Base-by-base conservation (phyloP, 2,113 vertebrate genomes). In the Hydropotes inermis region DNA sequence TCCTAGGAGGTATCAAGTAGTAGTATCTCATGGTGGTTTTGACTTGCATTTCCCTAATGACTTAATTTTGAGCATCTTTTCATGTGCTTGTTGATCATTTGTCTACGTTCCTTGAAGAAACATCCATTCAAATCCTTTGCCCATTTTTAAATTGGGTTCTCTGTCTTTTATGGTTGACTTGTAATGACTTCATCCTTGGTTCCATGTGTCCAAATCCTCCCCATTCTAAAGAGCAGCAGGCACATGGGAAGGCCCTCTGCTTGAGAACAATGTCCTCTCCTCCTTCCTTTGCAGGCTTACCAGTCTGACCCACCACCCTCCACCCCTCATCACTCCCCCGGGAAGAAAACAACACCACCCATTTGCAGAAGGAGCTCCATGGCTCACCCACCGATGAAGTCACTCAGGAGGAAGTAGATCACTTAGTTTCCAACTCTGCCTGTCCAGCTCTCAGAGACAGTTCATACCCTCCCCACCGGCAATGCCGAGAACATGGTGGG, bases 51-150 rank as follows among this genome's bases (percentile, higher is more conserved):
- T 97, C 61, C 39, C 50, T 87, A 50, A 61, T 54, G 70, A 67
- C 55, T 74, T 39, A 67, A 78, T 1, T 10, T 10, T 30, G 74
- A 90, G 16, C 64, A 76, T 43, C 54, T 91, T 91, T 67, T 81
- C 58, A 36, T 30, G 33, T 43, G 58, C 23, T 28, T 52, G 23
- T 79, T 85, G 88, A 74, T 86, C 50, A n/a, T 25, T 81, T 82
- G n/a, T 86, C 28, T 21, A 55, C 50, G n/a, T 84, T 64, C 52
- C 76, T 97, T 88, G 91, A 94, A 87, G 79, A 94, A 90, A 91
- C 54, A 58, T 52, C 76, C 90, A 15, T 87, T 74, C 74, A 64
- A 76, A 84, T 92, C n/a, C 60, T 79, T 86, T 79, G 86, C 36
- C 30, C 45, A 10, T 45, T 93, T 96, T 82, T 21, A 93, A 94